A percentile compares a stretch with the other conserved stretches of the same genome.
Evolutionary conservation across 2,797 vertebrate genomes (phyloP).

Genomic region (Phoxinus dragarum): DNA sequence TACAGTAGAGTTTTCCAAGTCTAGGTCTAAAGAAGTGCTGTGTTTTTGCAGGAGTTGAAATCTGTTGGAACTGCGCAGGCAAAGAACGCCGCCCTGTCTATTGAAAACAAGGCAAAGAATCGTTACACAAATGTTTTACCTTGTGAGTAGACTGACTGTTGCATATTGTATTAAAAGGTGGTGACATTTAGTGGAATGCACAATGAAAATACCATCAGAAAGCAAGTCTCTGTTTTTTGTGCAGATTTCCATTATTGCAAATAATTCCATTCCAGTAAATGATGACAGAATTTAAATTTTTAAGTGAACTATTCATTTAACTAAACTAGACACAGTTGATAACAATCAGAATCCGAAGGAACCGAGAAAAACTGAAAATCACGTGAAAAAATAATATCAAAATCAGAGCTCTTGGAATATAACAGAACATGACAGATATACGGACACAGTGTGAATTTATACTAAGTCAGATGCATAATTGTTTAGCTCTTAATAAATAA

Average conservation of each 20-base stretch:
- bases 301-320: no score
- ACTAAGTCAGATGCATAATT: neutral
- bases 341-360: no score
- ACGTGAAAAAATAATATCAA: no score
- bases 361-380: no score
- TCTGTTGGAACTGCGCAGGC: conserved; percentile 84
- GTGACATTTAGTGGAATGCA: neutral
- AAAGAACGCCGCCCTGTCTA: conserved; percentile 79
- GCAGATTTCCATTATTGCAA: neutral
- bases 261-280: no score
- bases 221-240: neutral
- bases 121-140: conserved; percentile 96
- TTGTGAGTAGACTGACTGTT: conserved; percentile 80
- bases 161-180: neutral
- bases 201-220: neutral
- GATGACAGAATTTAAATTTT: no score
- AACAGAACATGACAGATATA: no score
- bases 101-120: conserved; percentile 94
- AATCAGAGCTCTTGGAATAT: no score
- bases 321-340: no score
- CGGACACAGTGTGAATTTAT: neutral
- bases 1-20: neutral
- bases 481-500: neutral
- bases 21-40: neutral
- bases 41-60: conserved; percentile 84